Percentiles rank a stretch among this genome's conserved stretches.
Conservation (phyloP, 2,888 invertebrate genomes). For the Geophilus truncorum region DNA sequence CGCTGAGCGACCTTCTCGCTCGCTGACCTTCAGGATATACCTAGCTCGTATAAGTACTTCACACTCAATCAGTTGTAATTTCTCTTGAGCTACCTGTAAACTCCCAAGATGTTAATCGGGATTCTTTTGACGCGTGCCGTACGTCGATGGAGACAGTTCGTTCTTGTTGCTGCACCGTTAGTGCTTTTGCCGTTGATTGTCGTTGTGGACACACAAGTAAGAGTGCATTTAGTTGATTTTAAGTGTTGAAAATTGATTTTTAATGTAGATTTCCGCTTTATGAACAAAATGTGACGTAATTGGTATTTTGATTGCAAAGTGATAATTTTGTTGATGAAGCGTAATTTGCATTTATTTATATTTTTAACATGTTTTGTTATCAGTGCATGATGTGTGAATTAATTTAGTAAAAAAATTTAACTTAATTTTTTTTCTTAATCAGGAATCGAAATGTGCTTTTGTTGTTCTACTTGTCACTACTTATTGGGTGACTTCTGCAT, state of each 20-base stretch:
- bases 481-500: slow-evolving; percentile 39
- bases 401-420: too few species aligned
- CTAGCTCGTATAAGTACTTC: not conserved
- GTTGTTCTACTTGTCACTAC: slow-evolving; percentile 39
- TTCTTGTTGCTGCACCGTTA: not conserved
- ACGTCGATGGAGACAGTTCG: not conserved
- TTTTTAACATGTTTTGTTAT: too few species aligned
- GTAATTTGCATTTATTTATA: too few species aligned
- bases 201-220: not conserved
- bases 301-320: too few species aligned
- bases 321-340: too few species aligned
- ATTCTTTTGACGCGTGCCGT: not conserved
- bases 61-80: too few species aligned
- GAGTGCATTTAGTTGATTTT: too few species aligned
- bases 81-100: too few species aligned
- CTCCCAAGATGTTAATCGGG: not conserved
- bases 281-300: too few species aligned
- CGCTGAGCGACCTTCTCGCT: not conserved
- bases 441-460: slow-evolving; percentile 43
- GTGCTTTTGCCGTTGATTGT: not conserved
- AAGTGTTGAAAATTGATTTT: too few species aligned
- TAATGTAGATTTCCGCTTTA: too few species aligned
- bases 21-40: not conserved
- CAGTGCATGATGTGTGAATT: too few species aligned
- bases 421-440: slow-evolving; percentile 32